Evolutionary conservation across 2,888 invertebrate species (phyloP).

Genomic region (Stegophylla sp.): DNA sequence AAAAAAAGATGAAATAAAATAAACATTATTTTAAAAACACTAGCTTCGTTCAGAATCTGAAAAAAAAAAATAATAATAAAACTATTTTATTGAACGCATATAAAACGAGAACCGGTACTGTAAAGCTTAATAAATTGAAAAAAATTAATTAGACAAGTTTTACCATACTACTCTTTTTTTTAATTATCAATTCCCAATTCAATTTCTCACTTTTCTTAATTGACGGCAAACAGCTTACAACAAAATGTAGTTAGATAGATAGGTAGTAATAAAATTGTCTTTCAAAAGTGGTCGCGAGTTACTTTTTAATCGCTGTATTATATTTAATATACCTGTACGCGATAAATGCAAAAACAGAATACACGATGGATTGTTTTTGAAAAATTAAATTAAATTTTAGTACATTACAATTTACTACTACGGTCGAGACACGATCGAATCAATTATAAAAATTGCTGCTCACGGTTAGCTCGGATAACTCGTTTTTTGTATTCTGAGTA

Average conservation of each 20-base stretch:
- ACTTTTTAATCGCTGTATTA: background rate
- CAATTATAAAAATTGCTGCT: background rate
- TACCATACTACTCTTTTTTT: background rate
- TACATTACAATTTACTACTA: background rate
- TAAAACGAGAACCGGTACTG: background rate
- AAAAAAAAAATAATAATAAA: constrained; percentile 19
- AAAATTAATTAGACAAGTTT: constrained; percentile 27
- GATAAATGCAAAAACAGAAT: background rate
- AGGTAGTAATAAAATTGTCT: constrained; percentile 17
- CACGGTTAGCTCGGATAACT: background rate
- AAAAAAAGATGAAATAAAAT: no score
- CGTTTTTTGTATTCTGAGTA: background rate
- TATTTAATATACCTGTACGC: no score
- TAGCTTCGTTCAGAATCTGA: no score
- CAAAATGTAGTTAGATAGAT: background rate
- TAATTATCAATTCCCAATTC: background rate
- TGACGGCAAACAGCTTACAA: background rate
- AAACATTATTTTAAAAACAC: no score
- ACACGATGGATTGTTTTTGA: background rate
- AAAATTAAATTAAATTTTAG: background rate
- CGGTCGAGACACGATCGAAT: background rate
- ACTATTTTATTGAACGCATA: background rate
- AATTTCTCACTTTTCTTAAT: constrained; percentile 29
- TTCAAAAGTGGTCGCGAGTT: background rate
- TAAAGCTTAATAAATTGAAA: constrained; percentile 11